These are phyloP conservation scores for Eupithecia insigniata DNA, from an alignment of 2,888 invertebrate species.

Conservation along the genomic window DNA sequence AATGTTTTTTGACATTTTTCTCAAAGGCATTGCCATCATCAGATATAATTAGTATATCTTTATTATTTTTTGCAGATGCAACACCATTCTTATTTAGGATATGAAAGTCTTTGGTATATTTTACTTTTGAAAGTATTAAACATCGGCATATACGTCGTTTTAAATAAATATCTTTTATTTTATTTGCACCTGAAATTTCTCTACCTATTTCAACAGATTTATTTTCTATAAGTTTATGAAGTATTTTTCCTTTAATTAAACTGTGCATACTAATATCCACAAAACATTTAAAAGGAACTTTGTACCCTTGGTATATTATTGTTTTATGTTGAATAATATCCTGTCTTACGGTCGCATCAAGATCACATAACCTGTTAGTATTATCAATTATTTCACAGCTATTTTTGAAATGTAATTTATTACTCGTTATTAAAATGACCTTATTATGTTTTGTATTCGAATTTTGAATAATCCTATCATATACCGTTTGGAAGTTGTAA, in stretches of 20 bases:
- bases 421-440: constrained; percentile 11
- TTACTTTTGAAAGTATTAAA: constrained; percentile 1
- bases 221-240: constrained; percentile 14
- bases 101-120: constrained; percentile 13
- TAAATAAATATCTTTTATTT: constrained; percentile 8
- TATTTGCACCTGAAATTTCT: background rate
- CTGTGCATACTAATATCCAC: constrained; percentile 6
- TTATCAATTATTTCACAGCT: constrained; percentile 10
- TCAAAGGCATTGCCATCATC: constrained; percentile 8
- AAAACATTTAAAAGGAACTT: constrained; percentile 16
- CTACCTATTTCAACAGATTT: constrained; percentile 17
- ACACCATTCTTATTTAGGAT: constrained; percentile 1
- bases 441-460: background rate
- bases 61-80: background rate
- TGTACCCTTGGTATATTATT: constrained; percentile 20
- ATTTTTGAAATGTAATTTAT: background rate
- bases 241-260: constrained; percentile 12
- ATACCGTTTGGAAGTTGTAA: background rate
- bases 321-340: background rate
- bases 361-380: constrained; percentile 12
- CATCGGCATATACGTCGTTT: constrained; percentile 16
- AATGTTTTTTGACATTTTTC: background rate
- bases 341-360: constrained; percentile 5
- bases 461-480: background rate
- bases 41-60: constrained; percentile 20